Conservation (phyloP, 92 coral and sea anemone genomes). For the Scolanthus callimorphus region DNA sequence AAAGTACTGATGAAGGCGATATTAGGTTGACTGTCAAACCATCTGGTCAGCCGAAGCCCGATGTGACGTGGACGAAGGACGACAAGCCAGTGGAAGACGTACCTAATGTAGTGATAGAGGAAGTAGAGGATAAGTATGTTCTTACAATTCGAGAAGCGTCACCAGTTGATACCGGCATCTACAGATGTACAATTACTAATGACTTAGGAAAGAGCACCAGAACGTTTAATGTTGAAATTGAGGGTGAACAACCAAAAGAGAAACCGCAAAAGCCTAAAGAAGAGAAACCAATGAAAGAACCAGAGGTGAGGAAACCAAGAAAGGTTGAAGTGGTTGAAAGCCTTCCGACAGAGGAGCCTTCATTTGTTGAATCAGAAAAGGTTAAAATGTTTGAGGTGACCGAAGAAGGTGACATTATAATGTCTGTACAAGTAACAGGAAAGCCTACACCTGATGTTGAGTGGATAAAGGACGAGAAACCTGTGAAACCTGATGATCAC, state of each 20-base stretch:
- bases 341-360: neutral
- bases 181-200: constrained; percentile 63
- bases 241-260: constrained; percentile 21
- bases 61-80: constrained; percentile 49
- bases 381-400: constrained; percentile 8
- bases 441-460: constrained; percentile 44
- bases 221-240: constrained; percentile 41
- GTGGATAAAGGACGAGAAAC: constrained; percentile 54
- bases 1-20: constrained; percentile 35
- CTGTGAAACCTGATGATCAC: constrained; percentile 33
- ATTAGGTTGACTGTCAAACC: constrained; percentile 31
- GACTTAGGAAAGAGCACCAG: constrained; percentile 30
- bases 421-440: constrained; percentile 51
- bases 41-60: constrained; percentile 36
- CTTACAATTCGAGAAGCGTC: constrained; percentile 56
- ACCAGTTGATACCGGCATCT: constrained; percentile 77
- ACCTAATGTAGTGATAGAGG: constrained; percentile 46
- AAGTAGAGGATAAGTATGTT: constrained; percentile 63
- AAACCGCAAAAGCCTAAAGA: constrained; percentile 27
- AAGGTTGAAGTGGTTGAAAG: neutral
- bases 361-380: constrained; percentile 2
- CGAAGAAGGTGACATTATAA: constrained; percentile 38
- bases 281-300: neutral
- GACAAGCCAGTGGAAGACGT: constrained; percentile 57
- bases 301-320: constrained; percentile 1